Base-by-base conservation (phyloP, 2,888 invertebrate species). In the Punctoribates punctum region DNA sequence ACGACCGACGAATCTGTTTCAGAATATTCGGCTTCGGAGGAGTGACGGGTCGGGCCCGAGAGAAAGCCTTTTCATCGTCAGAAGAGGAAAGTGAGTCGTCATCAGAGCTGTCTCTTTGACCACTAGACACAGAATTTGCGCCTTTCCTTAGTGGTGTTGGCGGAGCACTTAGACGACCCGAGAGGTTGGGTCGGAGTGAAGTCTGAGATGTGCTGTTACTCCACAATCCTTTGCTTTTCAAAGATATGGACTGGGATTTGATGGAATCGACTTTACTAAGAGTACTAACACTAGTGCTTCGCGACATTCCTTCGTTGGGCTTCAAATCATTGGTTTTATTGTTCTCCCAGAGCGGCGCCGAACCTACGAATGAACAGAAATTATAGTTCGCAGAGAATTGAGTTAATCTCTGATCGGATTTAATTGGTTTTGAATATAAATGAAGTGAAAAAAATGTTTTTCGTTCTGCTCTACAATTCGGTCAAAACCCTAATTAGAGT, bases 271-370 rank as follows among this genome's bases (percentile, higher is more conserved):
- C 60, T 75, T 76, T 77, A n/a, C 48, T 76, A 5, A 80, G 70
- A n/a, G 78, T 78, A 25, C 75, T 78, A 20, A 79, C 72, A 77
- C 80, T 80, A n/a, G 76, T 77, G 54, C 79, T 80, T n/a, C 79
- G 77, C 13, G 77, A 76, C 70, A 80, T 73, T 34, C n/a, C 38
- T 54, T 75, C 73, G 23, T 62, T 17, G 57, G 73, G 57, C 70
- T 73, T 38, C 34, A 42, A 38, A 23, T 51, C 17, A 73, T n/a
- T 57, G 70, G 15, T 38, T 73, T 65, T 46, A 38, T 76, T 57
- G 46, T 54, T 42, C 73, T 80, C 60, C 77, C 79, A 73, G 54
- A 78, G 65, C 46, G 76, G 78, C 13, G 76, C 74, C 70, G 73
- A 57, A 57, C 25, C 57, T 34, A 6, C 34, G 34, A 34, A 34